Conservation (phyloP, 2,113 vertebrate genomes). For the Leiothrix lutea region DNA sequence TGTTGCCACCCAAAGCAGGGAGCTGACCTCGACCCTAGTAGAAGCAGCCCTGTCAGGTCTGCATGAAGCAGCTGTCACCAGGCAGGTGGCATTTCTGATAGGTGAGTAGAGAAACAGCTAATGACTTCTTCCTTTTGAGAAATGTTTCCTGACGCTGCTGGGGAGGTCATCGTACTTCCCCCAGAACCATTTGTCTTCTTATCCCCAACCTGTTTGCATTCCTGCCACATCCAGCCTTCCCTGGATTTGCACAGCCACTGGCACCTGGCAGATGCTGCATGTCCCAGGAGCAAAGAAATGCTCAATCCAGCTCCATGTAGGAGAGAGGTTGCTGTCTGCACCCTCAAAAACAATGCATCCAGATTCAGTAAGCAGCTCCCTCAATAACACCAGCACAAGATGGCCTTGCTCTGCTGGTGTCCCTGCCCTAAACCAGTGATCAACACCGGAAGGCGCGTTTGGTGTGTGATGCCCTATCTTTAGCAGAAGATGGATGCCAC, state of each 20-base stretch:
- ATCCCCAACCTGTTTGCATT: background rate
- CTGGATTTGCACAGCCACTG: background rate
- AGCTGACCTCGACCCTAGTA: background rate
- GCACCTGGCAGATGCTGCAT: background rate
- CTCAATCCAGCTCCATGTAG: background rate
- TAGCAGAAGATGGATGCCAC: background rate
- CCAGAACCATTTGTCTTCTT: background rate
- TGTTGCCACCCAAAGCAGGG: background rate
- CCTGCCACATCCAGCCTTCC: background rate
- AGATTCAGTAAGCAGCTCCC: background rate
- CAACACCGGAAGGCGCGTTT: background rate
- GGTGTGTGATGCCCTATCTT: accelerated
- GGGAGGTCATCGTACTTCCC: background rate
- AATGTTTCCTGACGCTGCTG: background rate
- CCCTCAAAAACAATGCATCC: background rate
- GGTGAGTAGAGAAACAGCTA: background rate
- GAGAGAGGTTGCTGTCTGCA: background rate
- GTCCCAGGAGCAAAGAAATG: background rate
- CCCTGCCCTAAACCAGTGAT: too few species aligned
- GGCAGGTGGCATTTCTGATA: background rate
- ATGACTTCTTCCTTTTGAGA: constrained; percentile 14
- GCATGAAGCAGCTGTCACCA: background rate
- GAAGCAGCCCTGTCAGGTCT: background rate
- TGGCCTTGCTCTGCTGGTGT: background rate
- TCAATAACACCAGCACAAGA: background rate